These are phyloP conservation scores for Escarpia spicata DNA, from an alignment of 2,888 invertebrate species.

Conservation along the genomic window DNA sequence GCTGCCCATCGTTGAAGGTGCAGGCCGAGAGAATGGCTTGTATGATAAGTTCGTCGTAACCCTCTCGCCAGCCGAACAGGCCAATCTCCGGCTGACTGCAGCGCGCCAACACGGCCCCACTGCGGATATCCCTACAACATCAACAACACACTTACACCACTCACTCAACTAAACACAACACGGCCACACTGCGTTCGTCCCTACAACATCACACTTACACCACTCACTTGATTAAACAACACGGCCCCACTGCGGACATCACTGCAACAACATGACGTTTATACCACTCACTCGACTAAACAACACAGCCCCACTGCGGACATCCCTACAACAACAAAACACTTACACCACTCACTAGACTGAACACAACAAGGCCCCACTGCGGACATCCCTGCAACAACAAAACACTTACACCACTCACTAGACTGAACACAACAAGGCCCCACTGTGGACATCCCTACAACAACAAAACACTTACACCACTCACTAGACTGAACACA, in stretches of 20 bases:
- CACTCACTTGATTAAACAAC: too few species aligned
- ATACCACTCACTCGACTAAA: neutral
- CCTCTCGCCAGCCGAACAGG: constrained; percentile 91
- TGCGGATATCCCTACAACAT: constrained; percentile 76
- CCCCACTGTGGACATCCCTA: too few species aligned
- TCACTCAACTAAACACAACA: too few species aligned
- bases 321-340: too few species aligned
- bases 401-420: too few species aligned
- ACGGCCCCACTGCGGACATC: too few species aligned
- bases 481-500: neutral
- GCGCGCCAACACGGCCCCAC: constrained; percentile 92
- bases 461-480: too few species aligned
- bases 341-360: neutral
- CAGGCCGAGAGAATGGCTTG: constrained; percentile 66
- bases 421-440: neutral
- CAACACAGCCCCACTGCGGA: too few species aligned
- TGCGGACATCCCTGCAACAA: too few species aligned
- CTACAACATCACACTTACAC: neutral
- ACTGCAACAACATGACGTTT: too few species aligned
- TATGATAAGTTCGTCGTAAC: constrained; percentile 88
- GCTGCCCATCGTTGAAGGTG: neutral
- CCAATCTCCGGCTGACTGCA: constrained; percentile 96
- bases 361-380: neutral
- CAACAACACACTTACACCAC: too few species aligned
- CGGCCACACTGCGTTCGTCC: too few species aligned